Base-by-base conservation (phyloP, 2,888 invertebrate genomes). In the Drosophila diplacantha region DNA sequence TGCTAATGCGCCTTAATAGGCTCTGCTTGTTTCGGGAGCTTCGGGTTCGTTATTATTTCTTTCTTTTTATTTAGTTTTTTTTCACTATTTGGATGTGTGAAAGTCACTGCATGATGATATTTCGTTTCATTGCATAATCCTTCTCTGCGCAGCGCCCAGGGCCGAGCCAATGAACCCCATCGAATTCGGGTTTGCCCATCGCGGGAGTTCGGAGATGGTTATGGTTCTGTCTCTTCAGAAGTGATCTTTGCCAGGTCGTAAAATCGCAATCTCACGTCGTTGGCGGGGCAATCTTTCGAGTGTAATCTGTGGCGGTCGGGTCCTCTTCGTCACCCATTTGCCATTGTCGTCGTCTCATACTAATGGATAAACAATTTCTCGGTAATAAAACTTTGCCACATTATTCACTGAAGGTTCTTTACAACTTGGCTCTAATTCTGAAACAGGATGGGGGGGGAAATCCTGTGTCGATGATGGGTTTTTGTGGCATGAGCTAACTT, bases 61-160 rank as follows among this genome's bases (percentile, higher is more conserved):
- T 2, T 7, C 8, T 26, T 26, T 26, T 26, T 9, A 26, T 26
- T 14, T n/a, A n/a, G 22, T 5, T 5, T 14, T 22, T 41, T 41
- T 34, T 5, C 26, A 11, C 9, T 41, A 16, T 46, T 51, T 22
- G 44, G 59, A 3, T 43, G 58, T 71, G 64, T 71, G 74, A 68
- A 67, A 70, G 73, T 63, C 64, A 65, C 59, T 64, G 56, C 39
- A 66, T 71, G 76, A 81, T 80, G 81, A 81, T 74, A 81, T 76
- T 76, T 81, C 65, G 51, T 73, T 81, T 76, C 44, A 56, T 80
- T 80, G 73, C 80, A 81, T 81, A 81, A 81, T 80, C 81, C 79
- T 78, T 66, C 68, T 38, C 49, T 39, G 20, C 49, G 39, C 16
- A 47, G 43, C 32, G 39, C 60, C 59, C 61, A 59, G 60, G 61